Evolutionary conservation across 2,888 invertebrate genomes (phyloP).

Genomic region (Phrixothrix hirtus): DNA sequence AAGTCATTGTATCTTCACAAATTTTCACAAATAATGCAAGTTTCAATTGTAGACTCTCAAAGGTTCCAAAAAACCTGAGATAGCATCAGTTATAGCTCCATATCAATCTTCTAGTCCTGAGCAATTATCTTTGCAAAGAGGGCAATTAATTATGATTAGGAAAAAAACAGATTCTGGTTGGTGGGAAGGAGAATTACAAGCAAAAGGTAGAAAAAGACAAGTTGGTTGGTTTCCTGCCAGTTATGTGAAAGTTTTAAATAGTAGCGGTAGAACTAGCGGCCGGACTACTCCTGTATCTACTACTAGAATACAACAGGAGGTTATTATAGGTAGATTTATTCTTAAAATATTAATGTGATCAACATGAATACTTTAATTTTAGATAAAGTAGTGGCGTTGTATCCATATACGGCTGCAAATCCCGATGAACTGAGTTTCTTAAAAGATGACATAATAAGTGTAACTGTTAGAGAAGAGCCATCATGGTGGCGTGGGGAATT

Average conservation of each 20-base stretch:
- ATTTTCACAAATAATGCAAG: neutral
- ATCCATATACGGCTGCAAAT: slow-evolving; percentile 92
- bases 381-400: slow-evolving; percentile 91
- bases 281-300: slow-evolving; percentile 75
- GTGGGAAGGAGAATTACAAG: slow-evolving; percentile 99
- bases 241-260: slow-evolving; percentile 83
- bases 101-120: slow-evolving; percentile 91
- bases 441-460: slow-evolving; percentile 88
- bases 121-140: slow-evolving; percentile 86
- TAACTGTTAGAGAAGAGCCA: slow-evolving; percentile 89
- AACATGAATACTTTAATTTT: too few relatives aligned
- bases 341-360: too few relatives aligned
- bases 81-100: slow-evolving; percentile 91
- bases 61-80: slow-evolving; percentile 78
- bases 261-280: slow-evolving; percentile 71
- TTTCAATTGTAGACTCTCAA: slow-evolving; percentile 60
- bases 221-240: slow-evolving; percentile 99
- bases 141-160: slow-evolving; percentile 92
- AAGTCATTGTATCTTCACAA: neutral
- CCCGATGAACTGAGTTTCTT: slow-evolving; percentile 92
- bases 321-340: slow-evolving; percentile 49
- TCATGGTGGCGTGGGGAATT: slow-evolving; percentile 98
- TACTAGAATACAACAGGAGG: slow-evolving; percentile 65
- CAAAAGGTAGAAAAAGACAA: slow-evolving; percentile 84
- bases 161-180: slow-evolving; percentile 97